phyloP scores from a whole-genome alignment of 2,797 vertebrate species.

The Ceryle rudis region DNA sequence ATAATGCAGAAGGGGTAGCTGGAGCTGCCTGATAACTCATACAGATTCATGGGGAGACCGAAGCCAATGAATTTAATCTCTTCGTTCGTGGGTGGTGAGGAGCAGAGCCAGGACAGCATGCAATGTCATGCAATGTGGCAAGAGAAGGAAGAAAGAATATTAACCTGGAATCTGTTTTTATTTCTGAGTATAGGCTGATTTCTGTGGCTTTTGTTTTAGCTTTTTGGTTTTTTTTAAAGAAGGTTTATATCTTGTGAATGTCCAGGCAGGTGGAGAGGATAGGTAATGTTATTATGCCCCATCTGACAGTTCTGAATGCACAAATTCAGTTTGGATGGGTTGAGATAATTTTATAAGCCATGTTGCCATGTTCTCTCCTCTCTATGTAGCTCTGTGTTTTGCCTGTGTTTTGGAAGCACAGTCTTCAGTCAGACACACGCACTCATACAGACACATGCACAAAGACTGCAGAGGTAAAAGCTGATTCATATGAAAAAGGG shows the following conservation, averaged over 20 bases:
- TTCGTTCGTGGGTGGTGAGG: slow-evolving; percentile 26
- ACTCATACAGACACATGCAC: background rate
- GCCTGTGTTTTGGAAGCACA: background rate
- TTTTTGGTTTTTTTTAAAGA: background rate
- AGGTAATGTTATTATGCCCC: background rate
- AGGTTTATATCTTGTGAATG: background rate
- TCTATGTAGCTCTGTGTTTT: background rate
- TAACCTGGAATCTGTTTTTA: background rate
- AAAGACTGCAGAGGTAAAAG: background rate
- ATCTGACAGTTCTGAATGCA: background rate
- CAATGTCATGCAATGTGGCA: background rate
- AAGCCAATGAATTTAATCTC: slow-evolving; percentile 27
- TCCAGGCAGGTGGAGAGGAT: background rate
- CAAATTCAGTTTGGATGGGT: background rate
- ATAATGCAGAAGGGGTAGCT: slow-evolving; percentile 1
- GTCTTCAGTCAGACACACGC: background rate
- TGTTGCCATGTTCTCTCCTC: background rate
- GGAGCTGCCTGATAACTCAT: slow-evolving; percentile 38
- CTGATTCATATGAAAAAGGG: background rate
- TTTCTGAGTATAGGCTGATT: background rate
- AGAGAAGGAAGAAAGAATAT: background rate
- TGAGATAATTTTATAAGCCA: background rate
- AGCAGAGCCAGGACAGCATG: background rate
- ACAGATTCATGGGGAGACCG: slow-evolving; percentile 19
- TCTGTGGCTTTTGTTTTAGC: background rate